Evolutionary conservation across 2,113 vertebrate genomes (phyloP), one percentile per base, ranked within the genome.

Genomic region (Spizaetus ornatus): DNA sequence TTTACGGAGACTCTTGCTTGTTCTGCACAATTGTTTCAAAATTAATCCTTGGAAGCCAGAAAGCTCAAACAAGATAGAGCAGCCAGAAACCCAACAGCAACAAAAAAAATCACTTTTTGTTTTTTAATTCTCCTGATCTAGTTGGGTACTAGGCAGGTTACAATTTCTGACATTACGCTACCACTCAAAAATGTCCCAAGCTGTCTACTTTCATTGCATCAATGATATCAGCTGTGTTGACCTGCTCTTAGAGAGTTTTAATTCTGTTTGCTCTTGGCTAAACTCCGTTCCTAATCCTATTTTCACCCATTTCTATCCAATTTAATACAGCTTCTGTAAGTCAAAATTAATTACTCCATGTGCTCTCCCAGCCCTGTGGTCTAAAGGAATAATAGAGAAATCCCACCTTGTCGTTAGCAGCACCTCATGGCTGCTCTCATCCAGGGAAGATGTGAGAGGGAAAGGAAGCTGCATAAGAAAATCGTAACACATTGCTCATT

Each of bases 241-340:
- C 94, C 65, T 36, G 78, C 88, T 93, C 96, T 27, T 65, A 3
- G 67, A 88, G 96, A 95, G 87, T 45, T 97, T 97, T 97, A 92
- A 95, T 97, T 98, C 96, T 89, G 90, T 96, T 97, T 96, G 96
- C 94, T 95, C 92, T 96, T 97, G 97, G 97, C 98, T 96, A 94
- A 94, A 93, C 92, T 96, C 92, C 91, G 88, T 83, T 92, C 92
- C 94, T 98, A 98, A 98, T 98, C 98, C 98, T 96, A 97, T 98
- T 98, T 98, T 97, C 97, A 42, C 95, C 95, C 93, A 65, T 95
- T 97, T 97, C 95, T 91, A 98, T 97, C 98, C 98, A 97, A 98
- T 97, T 98, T 97, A 98, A 97, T 97, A 96, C 97, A 91, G 96
- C 97, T 97, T 84, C 98, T 96, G 93, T 94, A 97, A 97, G 97